Evolutionary conservation across 2,888 invertebrate species (phyloP), one percentile per base, ranked within the genome.

Genomic region (Polia nebulosa): DNA sequence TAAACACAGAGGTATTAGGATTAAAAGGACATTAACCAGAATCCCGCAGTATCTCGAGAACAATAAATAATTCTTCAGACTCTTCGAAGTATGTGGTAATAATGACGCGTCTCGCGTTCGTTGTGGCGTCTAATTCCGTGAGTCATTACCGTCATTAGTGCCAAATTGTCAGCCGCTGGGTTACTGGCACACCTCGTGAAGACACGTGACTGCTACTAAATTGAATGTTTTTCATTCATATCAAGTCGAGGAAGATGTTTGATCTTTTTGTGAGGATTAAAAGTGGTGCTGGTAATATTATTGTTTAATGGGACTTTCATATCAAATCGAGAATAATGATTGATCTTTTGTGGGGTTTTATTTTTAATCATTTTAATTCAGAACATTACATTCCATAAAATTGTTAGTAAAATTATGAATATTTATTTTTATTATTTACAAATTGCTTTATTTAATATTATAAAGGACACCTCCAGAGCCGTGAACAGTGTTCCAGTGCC

Each of bases 51-150:
- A 29, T 51, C n/a, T n/a, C 27, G 36, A 9, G 27, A 36, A 66
- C 15, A 22, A 22, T 25, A 5, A 44, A 71, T 71, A 44, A 71
- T 71, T 47, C 20, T 17, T 71, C 59, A 67, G 39, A 13, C n/a
- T 63, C 20, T 2, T 27, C n/a, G 53, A 47, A 53, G 13, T 55
- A 74, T 56, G 44, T 39, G 36, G 51, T 39, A 57, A 20, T 20
- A 6, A n/a, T 73, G 70, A 76, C 61, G 51, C 22, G 56, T 20
- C 13, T 45, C 45, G 9, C 20, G 22, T 36, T 45, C 41, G 25
- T 53, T 20, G 52, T 76, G 76, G 60, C 76, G 61, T 70, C 76
- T 76, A 76, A 73, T 65, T 56, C 55, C 49, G 69, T 76, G 65
- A 58, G 4, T 78, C 64, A 65, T 53, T 41, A 13, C 53, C 34